Evolutionary conservation across 2,797 vertebrate genomes (phyloP).

Genomic region (Anguilla pacifica): DNA sequence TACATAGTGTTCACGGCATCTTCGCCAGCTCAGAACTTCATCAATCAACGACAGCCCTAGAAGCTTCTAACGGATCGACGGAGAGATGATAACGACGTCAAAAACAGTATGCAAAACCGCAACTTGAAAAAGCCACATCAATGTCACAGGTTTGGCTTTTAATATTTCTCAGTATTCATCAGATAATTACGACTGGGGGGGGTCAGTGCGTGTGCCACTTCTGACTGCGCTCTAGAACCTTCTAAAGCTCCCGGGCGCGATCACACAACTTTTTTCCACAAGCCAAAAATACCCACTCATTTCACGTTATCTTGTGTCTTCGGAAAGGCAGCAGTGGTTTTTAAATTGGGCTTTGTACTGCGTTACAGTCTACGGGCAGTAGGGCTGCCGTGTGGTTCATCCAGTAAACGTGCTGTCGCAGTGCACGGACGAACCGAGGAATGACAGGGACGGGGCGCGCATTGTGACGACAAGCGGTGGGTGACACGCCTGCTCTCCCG

Average conservation of each 20-base stretch:
- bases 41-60: neutral
- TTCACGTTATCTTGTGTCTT: neutral
- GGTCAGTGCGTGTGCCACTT: no score
- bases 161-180: neutral
- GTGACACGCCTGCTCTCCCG: neutral
- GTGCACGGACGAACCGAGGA: no score
- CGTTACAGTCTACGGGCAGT: no score
- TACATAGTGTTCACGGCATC: neutral
- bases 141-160: neutral
- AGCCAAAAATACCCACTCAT: conserved; percentile 11
- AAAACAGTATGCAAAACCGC: neutral
- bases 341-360: neutral
- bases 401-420: no score
- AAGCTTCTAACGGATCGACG: neutral
- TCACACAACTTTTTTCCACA: neutral
- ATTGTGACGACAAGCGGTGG: no score
- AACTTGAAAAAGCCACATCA: neutral
- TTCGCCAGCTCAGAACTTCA: neutral
- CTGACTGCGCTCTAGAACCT: neutral
- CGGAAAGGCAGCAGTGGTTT: neutral
- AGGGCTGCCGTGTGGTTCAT: no score
- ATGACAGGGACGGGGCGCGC: no score
- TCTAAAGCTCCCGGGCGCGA: neutral
- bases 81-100: neutral
- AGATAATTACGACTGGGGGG: neutral